These are phyloP conservation scores for Noturus placidus DNA, from an alignment of 2,113 vertebrate species.

Conservation along the genomic window DNA sequence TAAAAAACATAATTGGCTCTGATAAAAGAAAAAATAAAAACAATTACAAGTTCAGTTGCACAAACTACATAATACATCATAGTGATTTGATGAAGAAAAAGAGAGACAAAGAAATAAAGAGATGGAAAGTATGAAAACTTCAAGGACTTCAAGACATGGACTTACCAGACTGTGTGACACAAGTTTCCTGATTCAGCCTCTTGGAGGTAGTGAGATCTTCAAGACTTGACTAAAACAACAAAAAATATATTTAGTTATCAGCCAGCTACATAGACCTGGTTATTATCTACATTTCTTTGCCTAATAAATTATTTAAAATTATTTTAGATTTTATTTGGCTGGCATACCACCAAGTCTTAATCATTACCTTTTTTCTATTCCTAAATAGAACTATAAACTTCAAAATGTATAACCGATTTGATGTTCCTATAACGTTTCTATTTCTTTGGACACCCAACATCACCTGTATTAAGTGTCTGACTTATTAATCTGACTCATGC, in stretches of 20 bases:
- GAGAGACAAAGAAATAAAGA: background rate
- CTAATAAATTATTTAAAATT: background rate
- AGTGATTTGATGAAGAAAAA: background rate
- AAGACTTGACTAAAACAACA: slow-evolving; percentile 27
- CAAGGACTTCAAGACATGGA: slow-evolving; percentile 10
- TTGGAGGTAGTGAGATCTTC: slow-evolving; percentile 59
- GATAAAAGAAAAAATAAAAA: background rate
- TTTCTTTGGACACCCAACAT: too few relatives aligned
- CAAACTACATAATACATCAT: background rate
- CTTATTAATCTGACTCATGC: background rate
- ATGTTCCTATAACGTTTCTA: too few relatives aligned
- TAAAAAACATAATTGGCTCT: background rate
- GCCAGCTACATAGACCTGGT: too few relatives aligned
- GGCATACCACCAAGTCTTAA: background rate
- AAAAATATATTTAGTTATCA: too few relatives aligned
- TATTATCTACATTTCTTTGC: too few relatives aligned
- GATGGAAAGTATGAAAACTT: background rate
- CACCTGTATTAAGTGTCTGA: background rate
- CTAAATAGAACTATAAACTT: background rate
- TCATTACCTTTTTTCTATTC: background rate
- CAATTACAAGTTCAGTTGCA: background rate
- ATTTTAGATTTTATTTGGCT: background rate
- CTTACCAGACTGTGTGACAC: slow-evolving; percentile 71
- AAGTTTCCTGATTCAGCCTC: slow-evolving; percentile 63
- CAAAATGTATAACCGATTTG: too few relatives aligned